Evolutionary conservation across 2,113 vertebrate species (phyloP).

Genomic region (Stegastes partitus): DNA sequence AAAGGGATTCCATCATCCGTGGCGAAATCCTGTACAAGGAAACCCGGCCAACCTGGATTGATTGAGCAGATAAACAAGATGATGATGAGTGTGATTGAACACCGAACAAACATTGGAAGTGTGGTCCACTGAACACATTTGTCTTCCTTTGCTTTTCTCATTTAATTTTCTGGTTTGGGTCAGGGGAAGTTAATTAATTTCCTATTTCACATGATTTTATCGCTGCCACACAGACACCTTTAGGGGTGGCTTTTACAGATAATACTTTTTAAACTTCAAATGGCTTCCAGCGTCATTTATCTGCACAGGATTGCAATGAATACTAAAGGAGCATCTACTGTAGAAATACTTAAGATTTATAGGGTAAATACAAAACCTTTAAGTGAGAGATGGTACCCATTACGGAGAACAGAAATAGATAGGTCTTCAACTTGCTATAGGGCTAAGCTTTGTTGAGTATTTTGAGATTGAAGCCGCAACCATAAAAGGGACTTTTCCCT

Average conservation of each 20-base stretch:
- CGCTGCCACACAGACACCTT: slow-evolving; percentile 32
- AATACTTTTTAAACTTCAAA: slow-evolving; percentile 22
- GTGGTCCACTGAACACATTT: slow-evolving; percentile 29
- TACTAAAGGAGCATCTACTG: background rate
- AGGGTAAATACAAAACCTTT: background rate
- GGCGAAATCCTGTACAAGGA: slow-evolving; percentile 28
- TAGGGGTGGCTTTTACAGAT: slow-evolving; percentile 10
- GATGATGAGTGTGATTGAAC: slow-evolving; percentile 37
- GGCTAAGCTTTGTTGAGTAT: background rate
- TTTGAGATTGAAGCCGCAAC: background rate
- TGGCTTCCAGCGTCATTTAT: slow-evolving; percentile 10
- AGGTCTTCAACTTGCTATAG: background rate
- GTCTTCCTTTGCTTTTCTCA: slow-evolving; percentile 56
- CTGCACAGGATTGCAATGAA: background rate
- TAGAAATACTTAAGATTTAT: background rate
- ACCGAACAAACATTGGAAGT: slow-evolving; percentile 43
- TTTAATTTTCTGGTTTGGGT: slow-evolving; percentile 47
- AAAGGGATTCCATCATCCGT: slow-evolving; percentile 17
- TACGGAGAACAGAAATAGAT: background rate
- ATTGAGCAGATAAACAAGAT: slow-evolving; percentile 45
- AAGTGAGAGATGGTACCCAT: background rate
- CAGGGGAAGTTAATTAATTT: slow-evolving; percentile 70
- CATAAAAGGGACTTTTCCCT: slow-evolving; percentile 5
- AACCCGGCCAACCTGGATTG: slow-evolving; percentile 28
- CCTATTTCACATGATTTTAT: slow-evolving; percentile 51